Conservation (phyloP, 1,140 invertebrate genomes). For the Neodiprion fabricii region DNA sequence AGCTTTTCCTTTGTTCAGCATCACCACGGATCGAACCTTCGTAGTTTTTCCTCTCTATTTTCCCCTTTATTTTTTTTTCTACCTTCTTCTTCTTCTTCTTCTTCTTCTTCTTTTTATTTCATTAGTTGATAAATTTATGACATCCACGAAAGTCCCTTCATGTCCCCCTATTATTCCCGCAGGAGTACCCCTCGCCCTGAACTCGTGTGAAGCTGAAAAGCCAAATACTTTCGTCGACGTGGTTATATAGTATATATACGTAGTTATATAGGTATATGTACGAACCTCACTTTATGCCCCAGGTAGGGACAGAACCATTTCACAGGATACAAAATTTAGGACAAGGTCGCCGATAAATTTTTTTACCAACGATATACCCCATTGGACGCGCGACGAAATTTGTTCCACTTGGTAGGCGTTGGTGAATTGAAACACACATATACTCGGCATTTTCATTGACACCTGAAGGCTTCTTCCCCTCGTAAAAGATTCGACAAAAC, state of each 20-base stretch:
- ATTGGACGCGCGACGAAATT: too few relatives aligned
- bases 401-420: too few relatives aligned
- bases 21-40: too few relatives aligned
- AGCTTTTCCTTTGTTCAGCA: too few relatives aligned
- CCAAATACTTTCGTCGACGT: neutral
- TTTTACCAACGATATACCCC: too few relatives aligned
- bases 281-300: neutral
- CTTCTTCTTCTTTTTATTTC: neutral
- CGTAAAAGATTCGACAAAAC: too few relatives aligned
- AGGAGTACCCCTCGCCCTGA: neutral
- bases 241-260: neutral
- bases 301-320: neutral
- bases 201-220: neutral
- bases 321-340: neutral
- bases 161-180: neutral
- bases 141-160: neutral
- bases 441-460: too few relatives aligned
- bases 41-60: too few relatives aligned
- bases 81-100: neutral
- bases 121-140: slow-evolving; percentile 6
- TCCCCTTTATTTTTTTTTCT: too few relatives aligned
- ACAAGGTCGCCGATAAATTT: neutral
- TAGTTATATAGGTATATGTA: neutral
- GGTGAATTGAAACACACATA: too few relatives aligned
- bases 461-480: too few relatives aligned